Conservation (phyloP, 2,797 vertebrate species). For the Cyprinodon diabolis region DNA sequence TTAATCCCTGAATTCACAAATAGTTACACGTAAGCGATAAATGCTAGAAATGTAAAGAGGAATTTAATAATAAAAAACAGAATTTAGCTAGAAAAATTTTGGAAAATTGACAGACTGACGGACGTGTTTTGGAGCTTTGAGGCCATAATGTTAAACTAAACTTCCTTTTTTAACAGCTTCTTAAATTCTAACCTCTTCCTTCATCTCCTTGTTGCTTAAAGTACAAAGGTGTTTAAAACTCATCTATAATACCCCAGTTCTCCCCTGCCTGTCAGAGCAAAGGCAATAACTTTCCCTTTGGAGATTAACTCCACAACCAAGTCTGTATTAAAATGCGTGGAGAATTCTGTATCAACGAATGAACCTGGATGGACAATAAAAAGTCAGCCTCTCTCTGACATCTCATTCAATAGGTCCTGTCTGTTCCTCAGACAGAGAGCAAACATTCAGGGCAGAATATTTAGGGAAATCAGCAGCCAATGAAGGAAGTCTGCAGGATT, state of each 20-base stretch:
- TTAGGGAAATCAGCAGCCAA: constrained; percentile 32
- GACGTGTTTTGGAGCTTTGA: constrained; percentile 57
- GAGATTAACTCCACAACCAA: constrained; percentile 17
- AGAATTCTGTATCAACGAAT: neutral
- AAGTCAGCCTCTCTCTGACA: constrained; percentile 2
- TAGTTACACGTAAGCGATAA: neutral
- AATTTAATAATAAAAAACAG: constrained; percentile 47
- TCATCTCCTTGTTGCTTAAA: constrained; percentile 27
- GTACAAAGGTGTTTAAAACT: constrained; percentile 53
- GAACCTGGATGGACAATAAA: neutral
- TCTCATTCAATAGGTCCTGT: neutral
- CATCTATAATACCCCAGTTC: constrained; percentile 49
- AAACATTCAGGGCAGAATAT: constrained; percentile 21
- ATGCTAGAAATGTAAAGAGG: neutral
- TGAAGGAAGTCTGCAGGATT: constrained; percentile 32
- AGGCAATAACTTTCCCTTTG: constrained; percentile 23
- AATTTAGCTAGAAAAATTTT: constrained; percentile 32
- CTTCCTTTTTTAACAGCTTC: constrained; percentile 30
- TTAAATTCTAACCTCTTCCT: constrained; percentile 5
- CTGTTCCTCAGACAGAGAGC: constrained; percentile 20
- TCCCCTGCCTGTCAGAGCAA: constrained; percentile 35
- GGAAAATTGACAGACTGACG: constrained; percentile 46
- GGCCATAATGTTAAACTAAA: constrained; percentile 49
- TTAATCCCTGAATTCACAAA: constrained; percentile 9
- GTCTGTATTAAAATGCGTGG: constrained; percentile 3